phyloP scores from a whole-genome alignment of 2,888 invertebrate genomes.

The Andrena haemorrhoa region DNA sequence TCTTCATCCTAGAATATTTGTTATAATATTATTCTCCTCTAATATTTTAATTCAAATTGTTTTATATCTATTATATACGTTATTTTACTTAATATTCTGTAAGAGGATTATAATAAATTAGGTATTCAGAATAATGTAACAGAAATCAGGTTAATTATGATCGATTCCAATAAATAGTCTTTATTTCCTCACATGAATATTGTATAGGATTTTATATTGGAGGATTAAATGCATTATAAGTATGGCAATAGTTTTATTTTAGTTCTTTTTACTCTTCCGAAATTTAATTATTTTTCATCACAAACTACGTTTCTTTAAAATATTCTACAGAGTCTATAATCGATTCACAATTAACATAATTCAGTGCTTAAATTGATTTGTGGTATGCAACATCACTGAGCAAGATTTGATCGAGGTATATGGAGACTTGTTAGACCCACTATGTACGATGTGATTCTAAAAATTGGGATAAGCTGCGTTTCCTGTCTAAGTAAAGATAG shows the following conservation, averaged over 20 bases:
- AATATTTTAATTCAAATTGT: not conserved
- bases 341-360: not conserved
- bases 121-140: too few relatives aligned
- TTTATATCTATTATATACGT: not conserved
- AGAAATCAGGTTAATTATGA: too few relatives aligned
- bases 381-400: conserved; percentile 2
- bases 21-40: not conserved
- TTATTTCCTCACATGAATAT: too few relatives aligned
- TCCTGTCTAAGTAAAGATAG: conserved; percentile 29
- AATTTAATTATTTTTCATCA: too few relatives aligned
- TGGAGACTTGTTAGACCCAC: conserved; percentile 23
- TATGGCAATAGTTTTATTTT: too few relatives aligned
- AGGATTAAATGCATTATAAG: too few relatives aligned
- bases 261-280: not conserved
- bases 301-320: too few relatives aligned
- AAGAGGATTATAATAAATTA: too few relatives aligned
- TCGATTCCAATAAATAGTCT: too few relatives aligned
- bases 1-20: too few relatives aligned
- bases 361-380: not conserved
- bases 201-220: too few relatives aligned
- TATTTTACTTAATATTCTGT: not conserved
- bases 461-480: conserved; percentile 28
- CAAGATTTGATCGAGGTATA: conserved; percentile 26
- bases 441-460: conserved; percentile 23
- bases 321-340: not conserved